A percentile compares a stretch with the other conserved stretches of the same genome.
phyloP scores from a whole-genome alignment of 1,140 invertebrate genomes.

The Calephelis virginiensis region DNA sequence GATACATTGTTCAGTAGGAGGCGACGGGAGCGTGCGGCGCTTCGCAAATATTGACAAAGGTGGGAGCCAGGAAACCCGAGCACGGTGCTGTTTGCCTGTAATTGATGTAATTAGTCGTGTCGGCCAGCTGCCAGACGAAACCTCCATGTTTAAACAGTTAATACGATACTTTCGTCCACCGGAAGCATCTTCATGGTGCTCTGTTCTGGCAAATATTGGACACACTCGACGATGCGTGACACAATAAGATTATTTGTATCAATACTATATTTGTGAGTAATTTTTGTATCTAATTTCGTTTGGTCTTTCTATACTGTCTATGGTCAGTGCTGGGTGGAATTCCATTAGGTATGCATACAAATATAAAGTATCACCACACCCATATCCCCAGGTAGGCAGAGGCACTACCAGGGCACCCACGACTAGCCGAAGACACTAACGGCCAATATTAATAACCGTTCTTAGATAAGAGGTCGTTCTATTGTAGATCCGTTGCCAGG shows the following conservation, averaged over 20 bases:
- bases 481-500: too few relatives aligned
- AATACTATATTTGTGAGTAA: neutral
- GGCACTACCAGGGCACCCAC: too few relatives aligned
- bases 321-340: too few relatives aligned
- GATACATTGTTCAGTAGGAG: conserved; percentile 4
- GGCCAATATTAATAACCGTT: too few relatives aligned
- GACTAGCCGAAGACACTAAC: too few relatives aligned
- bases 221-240: conserved; percentile 67
- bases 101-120: conserved; percentile 78
- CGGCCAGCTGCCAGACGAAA: conserved; percentile 67
- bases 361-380: too few relatives aligned
- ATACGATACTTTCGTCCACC: conserved; percentile 71
- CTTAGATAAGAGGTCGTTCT: too few relatives aligned
- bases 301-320: too few relatives aligned
- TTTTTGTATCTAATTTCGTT: neutral
- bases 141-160: conserved; percentile 67
- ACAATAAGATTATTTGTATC: conserved; percentile 31
- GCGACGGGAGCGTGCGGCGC: conserved; percentile 27
- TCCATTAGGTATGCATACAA: too few relatives aligned
- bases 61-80: conserved; percentile 69
- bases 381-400: too few relatives aligned
- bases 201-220: conserved; percentile 70
- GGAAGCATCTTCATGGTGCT: conserved; percentile 73
- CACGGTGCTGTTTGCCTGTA: conserved; percentile 63
- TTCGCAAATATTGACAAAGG: conserved; percentile 73